Percentiles rank a stretch among this genome's conserved stretches.
Evolutionary conservation across 92 coral and sea anemone genomes (phyloP).

Genomic region (Nematostella vectensis): DNA sequence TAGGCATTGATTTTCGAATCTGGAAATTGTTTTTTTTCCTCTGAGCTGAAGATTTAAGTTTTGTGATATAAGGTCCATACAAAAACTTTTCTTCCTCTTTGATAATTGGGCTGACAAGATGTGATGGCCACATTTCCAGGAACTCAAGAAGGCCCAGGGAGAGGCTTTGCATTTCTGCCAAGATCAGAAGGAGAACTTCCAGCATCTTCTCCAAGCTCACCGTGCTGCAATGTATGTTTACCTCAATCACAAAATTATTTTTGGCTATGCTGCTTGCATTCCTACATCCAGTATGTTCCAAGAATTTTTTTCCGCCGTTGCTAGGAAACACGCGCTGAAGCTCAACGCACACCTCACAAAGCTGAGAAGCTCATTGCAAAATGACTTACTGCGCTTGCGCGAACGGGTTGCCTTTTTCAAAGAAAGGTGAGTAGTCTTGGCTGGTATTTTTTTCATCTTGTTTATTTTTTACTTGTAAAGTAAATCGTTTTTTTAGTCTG

Average conservation of each 20-base stretch:
- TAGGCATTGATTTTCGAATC: too few species aligned
- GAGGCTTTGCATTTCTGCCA: constrained; percentile 51
- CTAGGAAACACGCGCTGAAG: constrained; percentile 37
- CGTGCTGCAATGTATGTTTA: constrained; percentile 35
- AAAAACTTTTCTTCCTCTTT: too few species aligned
- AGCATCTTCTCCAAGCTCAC: constrained; percentile 35
- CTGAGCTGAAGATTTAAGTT: too few species aligned
- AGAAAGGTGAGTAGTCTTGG: constrained; percentile 17
- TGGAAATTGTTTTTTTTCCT: too few species aligned
- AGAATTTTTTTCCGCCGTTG: not conserved
- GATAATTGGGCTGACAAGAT: too few species aligned
- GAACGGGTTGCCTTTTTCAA: constrained; percentile 14
- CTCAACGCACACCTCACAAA: constrained; percentile 32
- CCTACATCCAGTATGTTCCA: not conserved
- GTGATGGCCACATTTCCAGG: constrained; percentile 23
- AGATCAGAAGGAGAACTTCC: constrained; percentile 35
- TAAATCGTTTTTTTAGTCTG: constrained; percentile 29
- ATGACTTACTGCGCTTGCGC: constrained; percentile 11
- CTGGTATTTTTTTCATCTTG: not conserved
- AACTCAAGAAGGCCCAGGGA: constrained; percentile 41
- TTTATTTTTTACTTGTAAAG: not conserved
- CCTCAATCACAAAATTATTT: too few species aligned
- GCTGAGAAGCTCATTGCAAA: constrained; percentile 13
- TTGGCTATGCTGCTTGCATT: not conserved
- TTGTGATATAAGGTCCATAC: too few species aligned